A percentile compares a stretch with the other conserved stretches of the same genome.
These are phyloP conservation scores for Heliconius aoede DNA, from an alignment of 2,888 invertebrate genomes.

Conservation along the genomic window DNA sequence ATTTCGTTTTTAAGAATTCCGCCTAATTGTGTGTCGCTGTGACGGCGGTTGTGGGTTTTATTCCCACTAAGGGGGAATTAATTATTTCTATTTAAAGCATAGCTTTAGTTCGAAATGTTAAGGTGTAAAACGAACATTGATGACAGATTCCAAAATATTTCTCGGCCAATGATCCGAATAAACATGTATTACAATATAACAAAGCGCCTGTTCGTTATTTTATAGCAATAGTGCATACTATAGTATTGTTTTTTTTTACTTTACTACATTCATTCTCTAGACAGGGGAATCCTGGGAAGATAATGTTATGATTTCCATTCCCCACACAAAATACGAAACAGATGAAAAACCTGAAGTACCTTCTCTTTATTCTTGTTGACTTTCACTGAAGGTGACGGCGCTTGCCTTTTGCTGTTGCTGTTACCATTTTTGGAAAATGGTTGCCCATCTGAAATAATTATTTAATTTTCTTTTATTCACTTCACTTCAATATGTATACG, in stretches of 20 bases:
- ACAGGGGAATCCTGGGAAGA: too few relatives aligned
- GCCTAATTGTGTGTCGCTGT: too few relatives aligned
- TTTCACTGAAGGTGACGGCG: slow-evolving; percentile 64
- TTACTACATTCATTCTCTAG: not conserved
- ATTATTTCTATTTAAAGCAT: not conserved
- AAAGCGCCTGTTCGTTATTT: not conserved
- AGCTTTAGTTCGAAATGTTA: too few relatives aligned
- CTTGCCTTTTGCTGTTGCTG: slow-evolving; percentile 78
- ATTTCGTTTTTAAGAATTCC: not conserved
- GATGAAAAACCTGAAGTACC: slow-evolving; percentile 54
- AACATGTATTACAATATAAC: not conserved
- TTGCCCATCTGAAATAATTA: slow-evolving; percentile 62
- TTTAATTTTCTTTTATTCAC: not conserved
- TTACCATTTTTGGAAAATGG: slow-evolving; percentile 54
- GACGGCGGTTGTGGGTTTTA: not conserved
- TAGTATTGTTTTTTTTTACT: not conserved
- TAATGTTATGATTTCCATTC: too few relatives aligned
- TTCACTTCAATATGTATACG: not conserved
- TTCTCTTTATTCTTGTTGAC: slow-evolving; percentile 75
- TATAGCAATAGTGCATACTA: not conserved
- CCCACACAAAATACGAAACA: not conserved
- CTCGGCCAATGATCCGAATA: not conserved
- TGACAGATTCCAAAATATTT: not conserved
- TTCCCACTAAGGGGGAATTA: not conserved
- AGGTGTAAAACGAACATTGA: too few relatives aligned